phyloP scores from a whole-genome alignment of 2,888 invertebrate species.

The Sarcophaga rosellei region DNA sequence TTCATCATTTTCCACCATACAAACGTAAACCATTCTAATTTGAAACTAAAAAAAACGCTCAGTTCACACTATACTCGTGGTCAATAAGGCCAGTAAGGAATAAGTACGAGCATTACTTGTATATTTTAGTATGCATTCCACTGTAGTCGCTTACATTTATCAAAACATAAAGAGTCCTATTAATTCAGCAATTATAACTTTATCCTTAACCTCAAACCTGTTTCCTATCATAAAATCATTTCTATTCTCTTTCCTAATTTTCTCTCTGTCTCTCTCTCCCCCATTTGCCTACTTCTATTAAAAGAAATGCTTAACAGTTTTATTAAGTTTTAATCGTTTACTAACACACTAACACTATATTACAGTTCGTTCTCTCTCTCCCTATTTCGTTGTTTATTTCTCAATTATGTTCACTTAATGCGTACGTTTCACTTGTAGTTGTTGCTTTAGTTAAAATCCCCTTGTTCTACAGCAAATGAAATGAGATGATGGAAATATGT shows the following conservation, averaged over 20 bases:
- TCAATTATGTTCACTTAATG: no score
- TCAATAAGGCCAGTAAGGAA: background rate
- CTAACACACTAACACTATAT: slow-evolving; percentile 48
- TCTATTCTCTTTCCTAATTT: background rate
- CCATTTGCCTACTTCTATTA: background rate
- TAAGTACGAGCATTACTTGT: background rate
- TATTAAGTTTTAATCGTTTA: slow-evolving; percentile 36
- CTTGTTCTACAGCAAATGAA: background rate
- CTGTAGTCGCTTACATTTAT: background rate
- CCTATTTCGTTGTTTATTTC: no score
- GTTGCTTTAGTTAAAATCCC: slow-evolving; percentile 7
- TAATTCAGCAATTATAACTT: slow-evolving; percentile 59
- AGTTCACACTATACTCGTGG: no score
- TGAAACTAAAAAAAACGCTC: no score
- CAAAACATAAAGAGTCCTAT: slow-evolving; percentile 11
- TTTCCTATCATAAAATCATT: slow-evolving; percentile 13
- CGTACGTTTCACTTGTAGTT: background rate
- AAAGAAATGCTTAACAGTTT: slow-evolving; percentile 5
- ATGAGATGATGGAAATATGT: slow-evolving; percentile 57
- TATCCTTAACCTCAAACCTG: slow-evolving; percentile 23
- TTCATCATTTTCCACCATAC: no score
- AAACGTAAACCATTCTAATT: no score
- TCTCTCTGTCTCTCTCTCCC: background rate
- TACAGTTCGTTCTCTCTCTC: slow-evolving; percentile 2
- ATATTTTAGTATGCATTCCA: background rate